Conservation (phyloP, 2,113 vertebrate species). For the Catagonus wagneri region DNA sequence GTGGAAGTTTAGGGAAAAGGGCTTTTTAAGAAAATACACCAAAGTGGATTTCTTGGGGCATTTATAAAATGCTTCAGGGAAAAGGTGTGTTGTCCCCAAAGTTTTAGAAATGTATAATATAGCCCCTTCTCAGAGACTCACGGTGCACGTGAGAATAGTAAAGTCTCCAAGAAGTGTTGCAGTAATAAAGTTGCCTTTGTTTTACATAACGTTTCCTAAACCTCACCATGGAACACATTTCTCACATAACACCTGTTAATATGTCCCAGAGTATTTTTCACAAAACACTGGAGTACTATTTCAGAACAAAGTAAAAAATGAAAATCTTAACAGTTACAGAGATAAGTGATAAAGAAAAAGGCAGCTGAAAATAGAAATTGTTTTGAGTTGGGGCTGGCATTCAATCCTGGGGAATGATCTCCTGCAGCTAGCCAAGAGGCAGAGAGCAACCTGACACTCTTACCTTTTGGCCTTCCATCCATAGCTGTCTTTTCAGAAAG, state of each 20-base stretch:
- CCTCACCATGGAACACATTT: background rate
- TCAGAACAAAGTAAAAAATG: slow-evolving; percentile 50
- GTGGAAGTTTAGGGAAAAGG: background rate
- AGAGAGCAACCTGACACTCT: background rate
- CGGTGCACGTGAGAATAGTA: background rate
- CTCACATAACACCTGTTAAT: background rate
- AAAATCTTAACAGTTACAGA: slow-evolving; percentile 36
- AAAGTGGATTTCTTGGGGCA: background rate
- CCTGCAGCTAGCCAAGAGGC: background rate
- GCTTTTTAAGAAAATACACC: background rate
- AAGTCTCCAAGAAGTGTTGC: background rate
- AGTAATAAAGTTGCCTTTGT: background rate
- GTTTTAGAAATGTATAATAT: background rate
- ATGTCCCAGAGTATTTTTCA: background rate
- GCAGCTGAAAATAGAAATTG: background rate
- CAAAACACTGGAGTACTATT: background rate
- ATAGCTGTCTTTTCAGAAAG: slow-evolving; percentile 33
- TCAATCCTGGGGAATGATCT: background rate
- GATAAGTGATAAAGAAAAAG: background rate
- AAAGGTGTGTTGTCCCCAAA: background rate
- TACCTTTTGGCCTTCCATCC: background rate
- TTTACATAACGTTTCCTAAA: background rate
- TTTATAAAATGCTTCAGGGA: background rate
- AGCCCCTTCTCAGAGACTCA: background rate
- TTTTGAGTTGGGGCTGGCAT: background rate